Conservation (phyloP, 1,140 invertebrate species). For the Macrobrachium nipponense region DNA sequence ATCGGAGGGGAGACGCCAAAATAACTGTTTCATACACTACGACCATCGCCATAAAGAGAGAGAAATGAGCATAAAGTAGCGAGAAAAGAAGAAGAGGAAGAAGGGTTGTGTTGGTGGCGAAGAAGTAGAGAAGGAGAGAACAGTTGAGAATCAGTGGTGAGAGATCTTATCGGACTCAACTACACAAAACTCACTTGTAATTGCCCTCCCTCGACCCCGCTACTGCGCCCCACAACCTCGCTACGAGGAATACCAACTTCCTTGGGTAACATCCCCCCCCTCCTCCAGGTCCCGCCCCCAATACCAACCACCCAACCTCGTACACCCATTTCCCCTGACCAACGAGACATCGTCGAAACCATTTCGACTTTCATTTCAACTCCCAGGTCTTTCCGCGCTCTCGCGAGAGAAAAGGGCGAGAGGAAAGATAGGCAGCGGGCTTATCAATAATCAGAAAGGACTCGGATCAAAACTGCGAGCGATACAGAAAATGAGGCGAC, state of each 20-base stretch:
- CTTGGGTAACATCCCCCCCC: too few species aligned
- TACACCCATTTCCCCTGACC: too few species aligned
- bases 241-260: background rate
- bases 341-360: too few species aligned
- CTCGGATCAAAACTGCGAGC: too few species aligned
- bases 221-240: conserved; percentile 9
- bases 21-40: conserved; percentile 13
- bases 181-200: conserved; percentile 19
- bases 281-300: too few species aligned
- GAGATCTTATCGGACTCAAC: conserved; percentile 14
- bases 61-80: conserved; percentile 14
- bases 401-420: too few species aligned
- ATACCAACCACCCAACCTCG: too few species aligned
- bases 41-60: background rate
- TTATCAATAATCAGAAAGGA: too few species aligned
- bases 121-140: conserved; percentile 5
- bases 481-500: too few species aligned
- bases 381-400: too few species aligned
- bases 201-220: conserved; percentile 22
- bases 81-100: background rate
- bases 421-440: too few species aligned
- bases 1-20: background rate
- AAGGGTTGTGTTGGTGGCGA: background rate
- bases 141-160: background rate
- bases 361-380: too few species aligned